Base-by-base conservation (phyloP, 2,797 vertebrate genomes). In the Microctenopoma steveboyesi region DNA sequence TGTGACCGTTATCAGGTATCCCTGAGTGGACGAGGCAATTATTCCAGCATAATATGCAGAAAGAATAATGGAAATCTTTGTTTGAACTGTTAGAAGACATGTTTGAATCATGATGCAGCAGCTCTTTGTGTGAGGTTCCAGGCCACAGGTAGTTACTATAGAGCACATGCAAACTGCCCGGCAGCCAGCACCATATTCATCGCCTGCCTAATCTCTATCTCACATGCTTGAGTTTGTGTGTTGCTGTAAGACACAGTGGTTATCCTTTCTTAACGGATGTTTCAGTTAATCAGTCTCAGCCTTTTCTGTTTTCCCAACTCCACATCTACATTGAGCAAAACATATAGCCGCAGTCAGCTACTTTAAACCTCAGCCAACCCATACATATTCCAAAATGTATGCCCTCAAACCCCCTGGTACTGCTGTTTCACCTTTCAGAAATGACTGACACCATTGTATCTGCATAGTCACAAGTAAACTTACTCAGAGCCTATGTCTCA, bases 281-380 rank as follows among this genome's bases (percentile, higher is more conserved):
- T 84, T 73, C n/a, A 50, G 77, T 59, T 75, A 78, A 83, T 82
- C 80, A 82, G 68, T 11, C 69, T 69, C 68, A 52, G 64, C 62
- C 1, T 52, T 78, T 58, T 74, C 37, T 65, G 25, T 25, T 48
- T 40, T 79, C 50, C 18, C 11, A 48, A 10, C 5, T 27, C 45
- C 6, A 35, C 45, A 9, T 4, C 16, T 18, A 10, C 60, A 27
- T 13, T 42, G 7, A 42, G 12, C 54, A 56, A 18, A 33, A 13
- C 16, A 42, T 28, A 50, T 12, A 43, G 35, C 33, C 25, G 6
- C 47, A 42, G 18, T 18, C 42, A 7, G 12, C 18, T n/a, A 5
- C 35, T 22, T 35, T 15, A 28, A 58, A 46, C 39, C 37, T 13
- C 39, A 35, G 12, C 18, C 25, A 30, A 42, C 18, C 7, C 15